A percentile compares a stretch with the other conserved stretches of the same genome.
Conservation (phyloP, 2,888 invertebrate species). For the Drosophila mercatorum region DNA sequence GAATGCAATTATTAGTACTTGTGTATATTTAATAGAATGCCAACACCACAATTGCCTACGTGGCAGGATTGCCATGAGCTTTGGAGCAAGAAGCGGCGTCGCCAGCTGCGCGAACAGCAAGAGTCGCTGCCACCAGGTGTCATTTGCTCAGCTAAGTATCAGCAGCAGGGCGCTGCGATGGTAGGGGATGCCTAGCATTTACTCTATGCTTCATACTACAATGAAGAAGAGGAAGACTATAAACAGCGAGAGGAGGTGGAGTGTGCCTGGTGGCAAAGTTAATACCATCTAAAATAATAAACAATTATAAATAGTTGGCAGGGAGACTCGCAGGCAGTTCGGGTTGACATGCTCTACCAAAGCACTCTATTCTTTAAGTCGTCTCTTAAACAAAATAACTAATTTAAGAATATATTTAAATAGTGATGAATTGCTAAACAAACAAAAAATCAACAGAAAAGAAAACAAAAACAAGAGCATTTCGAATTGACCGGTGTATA, state of each 20-base stretch:
- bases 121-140: constrained; percentile 69
- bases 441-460: background rate
- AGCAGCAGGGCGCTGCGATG: constrained; percentile 70
- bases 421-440: constrained; percentile 52
- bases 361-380: constrained; percentile 67
- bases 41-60: constrained; percentile 93
- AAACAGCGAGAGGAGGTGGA: constrained; percentile 53
- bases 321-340: constrained; percentile 45
- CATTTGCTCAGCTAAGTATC: constrained; percentile 69
- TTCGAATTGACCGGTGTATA: constrained; percentile 65
- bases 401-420: constrained; percentile 37
- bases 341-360: constrained; percentile 68
- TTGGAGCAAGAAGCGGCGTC: constrained; percentile 98
- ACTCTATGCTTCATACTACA: constrained; percentile 62
- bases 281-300: constrained; percentile 50
- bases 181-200: constrained; percentile 79
- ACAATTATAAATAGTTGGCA: constrained; percentile 48
- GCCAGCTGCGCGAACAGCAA: constrained; percentile 91
- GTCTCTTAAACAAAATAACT: constrained; percentile 44
- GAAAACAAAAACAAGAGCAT: constrained; percentile 34
- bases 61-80: constrained; percentile 99
- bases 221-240: constrained; percentile 56
- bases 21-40: constrained; percentile 87
- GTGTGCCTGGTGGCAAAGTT: constrained; percentile 73
- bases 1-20: constrained; percentile 6